Base-by-base conservation (phyloP, 2,888 invertebrate genomes). In the Diarsia dahlii region DNA sequence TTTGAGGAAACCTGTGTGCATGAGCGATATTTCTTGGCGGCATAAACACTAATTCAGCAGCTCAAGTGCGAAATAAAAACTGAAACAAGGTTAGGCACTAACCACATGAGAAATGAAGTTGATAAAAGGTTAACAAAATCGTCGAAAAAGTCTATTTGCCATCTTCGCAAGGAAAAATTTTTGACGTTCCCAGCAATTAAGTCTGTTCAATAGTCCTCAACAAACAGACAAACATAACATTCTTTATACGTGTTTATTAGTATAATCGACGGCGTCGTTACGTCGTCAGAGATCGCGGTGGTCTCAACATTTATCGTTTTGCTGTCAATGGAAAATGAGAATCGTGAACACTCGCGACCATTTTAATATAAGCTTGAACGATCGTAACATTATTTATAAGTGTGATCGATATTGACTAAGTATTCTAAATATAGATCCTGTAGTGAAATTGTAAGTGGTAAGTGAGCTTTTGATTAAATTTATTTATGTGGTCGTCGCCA, bases 241-340 rank as follows among this genome's bases (percentile, higher is more conserved):
- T 18, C n/a, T 54, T 64, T 56, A 56, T 23, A 71, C 39, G 46
- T 71, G 18, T 81, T 58, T 52, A 46, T 84, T 64, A 65, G 63
- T 65, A 64, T 86, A 88, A 87, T 88, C 80, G 84, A 78, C 78
- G 54, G 50, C 18, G 88, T 87, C 84, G 78, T 87, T 87, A 87
- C 76, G 73, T 75, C 66, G 74, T 58, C 73, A 69, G 56, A 71
- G 56, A 79, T 70, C 78, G 73, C 58, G 87, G 84, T 85, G 86
- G 86, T 87, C 81, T 60, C 63, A 64, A 72, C 85, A 85, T 86
- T 85, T 78, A 80, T 86, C 76, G 77, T 87, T 81, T 76, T 64
- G 69, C 74, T 87, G 85, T 77, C 85, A 75, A 80, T 82, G 77
- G 78, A 73, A 87, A 87, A 83, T 79, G 83, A 83, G 78, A 81